Evolutionary conservation across 1,140 invertebrate genomes (phyloP).

Genomic region (Eumeta japonica): DNA sequence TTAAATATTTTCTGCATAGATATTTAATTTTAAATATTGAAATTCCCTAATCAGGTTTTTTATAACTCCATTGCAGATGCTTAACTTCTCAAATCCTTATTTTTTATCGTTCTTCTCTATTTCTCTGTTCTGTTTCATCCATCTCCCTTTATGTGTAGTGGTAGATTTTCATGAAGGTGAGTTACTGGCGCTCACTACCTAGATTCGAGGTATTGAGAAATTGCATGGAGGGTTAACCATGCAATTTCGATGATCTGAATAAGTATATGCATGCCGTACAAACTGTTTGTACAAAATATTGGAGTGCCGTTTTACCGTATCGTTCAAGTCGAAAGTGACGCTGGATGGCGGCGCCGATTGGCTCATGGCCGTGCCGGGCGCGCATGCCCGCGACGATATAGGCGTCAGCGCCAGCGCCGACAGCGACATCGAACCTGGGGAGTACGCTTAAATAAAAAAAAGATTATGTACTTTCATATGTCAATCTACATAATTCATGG

Average conservation of each 20-base stretch:
- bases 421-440: conserved; percentile 39
- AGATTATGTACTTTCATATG: not conserved
- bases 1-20: too few relatives aligned
- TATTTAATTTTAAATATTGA: too few relatives aligned
- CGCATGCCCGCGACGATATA: conserved; percentile 23
- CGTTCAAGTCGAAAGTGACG: conserved; percentile 25
- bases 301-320: conserved; percentile 19
- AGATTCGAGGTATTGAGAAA: not conserved
- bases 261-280: not conserved
- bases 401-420: conserved; percentile 32
- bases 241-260: not conserved
- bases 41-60: too few relatives aligned
- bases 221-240: not conserved
- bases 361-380: conserved; percentile 34
- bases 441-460: not conserved
- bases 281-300: not conserved
- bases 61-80: too few relatives aligned
- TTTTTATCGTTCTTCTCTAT: too few relatives aligned
- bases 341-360: conserved; percentile 34
- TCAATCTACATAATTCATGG: not conserved
- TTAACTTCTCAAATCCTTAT: too few relatives aligned
- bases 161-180: too few relatives aligned
- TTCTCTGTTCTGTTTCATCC: too few relatives aligned
- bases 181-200: not conserved
- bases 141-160: too few relatives aligned